These are phyloP conservation scores for Otolemur crassicaudatus DNA, from an alignment of 2,797 vertebrate genomes.

Conservation along the genomic window DNA sequence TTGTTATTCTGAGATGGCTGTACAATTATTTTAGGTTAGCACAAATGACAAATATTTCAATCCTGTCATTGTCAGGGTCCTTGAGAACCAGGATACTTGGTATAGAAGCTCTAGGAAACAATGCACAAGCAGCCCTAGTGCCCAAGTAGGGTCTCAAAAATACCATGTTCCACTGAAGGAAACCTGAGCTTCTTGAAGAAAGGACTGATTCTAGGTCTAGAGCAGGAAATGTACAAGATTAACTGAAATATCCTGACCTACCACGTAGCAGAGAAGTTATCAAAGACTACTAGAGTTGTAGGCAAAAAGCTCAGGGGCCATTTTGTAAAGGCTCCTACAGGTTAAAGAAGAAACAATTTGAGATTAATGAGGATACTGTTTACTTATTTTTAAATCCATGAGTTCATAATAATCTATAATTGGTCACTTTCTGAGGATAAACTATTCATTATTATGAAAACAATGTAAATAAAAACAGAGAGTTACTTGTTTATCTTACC, in stretches of 20 bases:
- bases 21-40: not conserved
- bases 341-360: constrained; percentile 10
- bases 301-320: not conserved
- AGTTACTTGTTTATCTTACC: not conserved
- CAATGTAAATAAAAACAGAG: constrained; percentile 7
- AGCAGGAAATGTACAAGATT: not conserved
- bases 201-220: not conserved
- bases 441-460: constrained; percentile 32
- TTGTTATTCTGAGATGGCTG: not conserved
- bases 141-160: not conserved
- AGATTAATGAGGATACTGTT: constrained; percentile 18
- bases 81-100: constrained; percentile 11
- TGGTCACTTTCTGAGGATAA: constrained; percentile 18
- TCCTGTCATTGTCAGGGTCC: not conserved
- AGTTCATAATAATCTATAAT: not conserved
- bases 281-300: not conserved
- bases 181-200: constrained; percentile 8
- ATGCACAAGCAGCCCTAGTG: not conserved
- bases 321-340: not conserved
- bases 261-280: not conserved
- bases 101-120: not conserved
- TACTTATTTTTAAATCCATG: constrained; percentile 19
- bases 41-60: not conserved
- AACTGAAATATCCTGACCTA: not conserved
- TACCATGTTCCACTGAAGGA: not conserved